Evolutionary conservation across 2,888 invertebrate species (phyloP).

Genomic region (Torymus auratus): DNA sequence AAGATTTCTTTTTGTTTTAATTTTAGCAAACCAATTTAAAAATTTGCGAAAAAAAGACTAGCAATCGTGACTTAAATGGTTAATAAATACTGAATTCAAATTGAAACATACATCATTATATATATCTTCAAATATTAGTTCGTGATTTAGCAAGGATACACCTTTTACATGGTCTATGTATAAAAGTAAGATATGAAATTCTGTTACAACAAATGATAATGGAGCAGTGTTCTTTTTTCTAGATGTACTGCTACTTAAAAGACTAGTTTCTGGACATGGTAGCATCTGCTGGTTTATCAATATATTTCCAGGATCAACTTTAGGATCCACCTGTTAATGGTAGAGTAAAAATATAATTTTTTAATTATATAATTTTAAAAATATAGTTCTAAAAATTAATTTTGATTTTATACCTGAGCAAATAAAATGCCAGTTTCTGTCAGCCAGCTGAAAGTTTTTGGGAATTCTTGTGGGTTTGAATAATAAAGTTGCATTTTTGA

Average conservation of each 20-base stretch:
- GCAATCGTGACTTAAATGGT: too few species aligned
- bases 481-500: constrained; percentile 89
- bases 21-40: background rate
- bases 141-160: constrained; percentile 89
- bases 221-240: constrained; percentile 77
- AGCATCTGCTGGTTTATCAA: constrained; percentile 72
- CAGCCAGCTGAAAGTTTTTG: constrained; percentile 92
- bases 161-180: constrained; percentile 90
- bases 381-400: constrained; percentile 63
- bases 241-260: constrained; percentile 66
- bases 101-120: constrained; percentile 81
- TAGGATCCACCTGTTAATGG: constrained; percentile 69
- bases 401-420: constrained; percentile 81
- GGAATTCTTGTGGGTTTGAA: constrained; percentile 82
- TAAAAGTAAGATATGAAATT: constrained; percentile 92
- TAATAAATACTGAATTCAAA: background rate
- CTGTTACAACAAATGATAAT: constrained; percentile 88
- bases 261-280: constrained; percentile 71
- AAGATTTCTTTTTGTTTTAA: background rate
- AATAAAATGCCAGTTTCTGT: constrained; percentile 89
- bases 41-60: background rate
- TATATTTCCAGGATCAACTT: constrained; percentile 72
- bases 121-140: constrained; percentile 90
- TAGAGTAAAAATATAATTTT: background rate
- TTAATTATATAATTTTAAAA: constrained; percentile 70